Conservation (phyloP, 2,888 invertebrate species). For the Drosophila austrosaltans region DNA sequence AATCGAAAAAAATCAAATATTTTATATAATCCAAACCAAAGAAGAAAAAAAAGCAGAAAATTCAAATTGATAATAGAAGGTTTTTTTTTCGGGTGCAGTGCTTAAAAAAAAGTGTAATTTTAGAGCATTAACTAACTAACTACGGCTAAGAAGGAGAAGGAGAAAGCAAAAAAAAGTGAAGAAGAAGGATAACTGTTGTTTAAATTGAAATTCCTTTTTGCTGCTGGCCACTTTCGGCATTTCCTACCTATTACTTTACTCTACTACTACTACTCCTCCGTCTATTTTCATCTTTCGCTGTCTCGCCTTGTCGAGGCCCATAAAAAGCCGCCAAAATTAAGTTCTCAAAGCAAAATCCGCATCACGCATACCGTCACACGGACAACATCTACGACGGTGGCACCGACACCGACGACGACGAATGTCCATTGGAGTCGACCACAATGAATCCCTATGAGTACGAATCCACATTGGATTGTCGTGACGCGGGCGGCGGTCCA, state of each 20-base stretch:
- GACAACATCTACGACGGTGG: slow-evolving; percentile 83
- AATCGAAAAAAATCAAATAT: not conserved
- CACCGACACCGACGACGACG: slow-evolving; percentile 83
- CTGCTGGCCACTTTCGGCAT: slow-evolving; percentile 17
- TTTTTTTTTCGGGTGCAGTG: slow-evolving; percentile 43
- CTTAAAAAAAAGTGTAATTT: not conserved
- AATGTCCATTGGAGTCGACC: slow-evolving; percentile 82
- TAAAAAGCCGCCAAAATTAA: slow-evolving; percentile 81
- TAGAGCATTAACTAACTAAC: too few relatives aligned
- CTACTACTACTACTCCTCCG: slow-evolving; percentile 22
- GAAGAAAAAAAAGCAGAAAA: not conserved
- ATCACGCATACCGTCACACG: slow-evolving; percentile 82
- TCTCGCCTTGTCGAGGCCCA: slow-evolving; percentile 58
- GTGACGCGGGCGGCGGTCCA: slow-evolving; percentile 81
- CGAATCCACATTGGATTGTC: slow-evolving; percentile 84
- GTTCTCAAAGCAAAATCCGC: slow-evolving; percentile 82
- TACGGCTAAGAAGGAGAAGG: too few relatives aligned
- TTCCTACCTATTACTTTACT: not conserved
- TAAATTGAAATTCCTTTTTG: not conserved
- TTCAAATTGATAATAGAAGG: not conserved
- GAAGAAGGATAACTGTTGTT: not conserved
- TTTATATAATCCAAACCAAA: slow-evolving; percentile 6
- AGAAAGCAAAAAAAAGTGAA: not conserved
- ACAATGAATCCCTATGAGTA: slow-evolving; percentile 84
- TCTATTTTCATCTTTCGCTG: slow-evolving; percentile 47